These are phyloP conservation scores for Enoplosus armatus DNA, from an alignment of 2,797 vertebrate genomes.

Conservation along the genomic window DNA sequence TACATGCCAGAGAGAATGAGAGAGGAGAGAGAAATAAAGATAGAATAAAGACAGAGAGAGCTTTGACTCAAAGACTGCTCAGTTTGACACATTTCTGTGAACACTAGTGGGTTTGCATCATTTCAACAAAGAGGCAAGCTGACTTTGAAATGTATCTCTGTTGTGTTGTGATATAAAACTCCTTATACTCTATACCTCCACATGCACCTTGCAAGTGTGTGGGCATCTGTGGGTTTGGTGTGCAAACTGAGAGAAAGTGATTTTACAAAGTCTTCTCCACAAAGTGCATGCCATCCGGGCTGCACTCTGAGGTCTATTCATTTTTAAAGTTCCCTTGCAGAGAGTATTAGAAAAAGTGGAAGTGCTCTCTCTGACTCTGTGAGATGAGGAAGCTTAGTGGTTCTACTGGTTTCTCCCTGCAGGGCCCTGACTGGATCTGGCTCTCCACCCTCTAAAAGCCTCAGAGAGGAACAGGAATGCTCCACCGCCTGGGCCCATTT, in stretches of 20 bases:
- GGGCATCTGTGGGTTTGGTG: slow-evolving; percentile 67
- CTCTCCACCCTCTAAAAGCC: slow-evolving; percentile 62
- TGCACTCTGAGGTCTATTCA: slow-evolving; percentile 77
- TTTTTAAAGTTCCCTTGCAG: slow-evolving; percentile 75
- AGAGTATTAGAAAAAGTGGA: slow-evolving; percentile 59
- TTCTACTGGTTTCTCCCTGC: slow-evolving; percentile 44
- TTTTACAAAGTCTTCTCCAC: slow-evolving; percentile 62
- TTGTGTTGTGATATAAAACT: slow-evolving; percentile 64
- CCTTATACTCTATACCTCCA: slow-evolving; percentile 63
- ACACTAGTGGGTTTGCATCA: slow-evolving; percentile 76
- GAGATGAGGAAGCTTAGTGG: slow-evolving; percentile 51
- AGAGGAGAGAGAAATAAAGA: slow-evolving; percentile 69
- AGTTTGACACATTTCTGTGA: slow-evolving; percentile 77
- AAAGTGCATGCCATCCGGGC: slow-evolving; percentile 67
- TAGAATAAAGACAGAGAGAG: slow-evolving; percentile 68
- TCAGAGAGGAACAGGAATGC: slow-evolving; percentile 46
- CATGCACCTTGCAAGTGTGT: slow-evolving; percentile 70
- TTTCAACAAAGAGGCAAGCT: slow-evolving; percentile 68
- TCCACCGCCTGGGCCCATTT: slow-evolving; percentile 22
- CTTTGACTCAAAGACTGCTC: slow-evolving; percentile 72
- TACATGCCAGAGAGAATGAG: slow-evolving; percentile 74
- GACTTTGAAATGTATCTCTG: slow-evolving; percentile 76
- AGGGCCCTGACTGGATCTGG: slow-evolving; percentile 45
- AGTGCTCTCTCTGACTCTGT: slow-evolving; percentile 59
- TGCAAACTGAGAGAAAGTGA: slow-evolving; percentile 62